Conservation (phyloP, 2,113 vertebrate genomes). For the Numenius arquata region DNA sequence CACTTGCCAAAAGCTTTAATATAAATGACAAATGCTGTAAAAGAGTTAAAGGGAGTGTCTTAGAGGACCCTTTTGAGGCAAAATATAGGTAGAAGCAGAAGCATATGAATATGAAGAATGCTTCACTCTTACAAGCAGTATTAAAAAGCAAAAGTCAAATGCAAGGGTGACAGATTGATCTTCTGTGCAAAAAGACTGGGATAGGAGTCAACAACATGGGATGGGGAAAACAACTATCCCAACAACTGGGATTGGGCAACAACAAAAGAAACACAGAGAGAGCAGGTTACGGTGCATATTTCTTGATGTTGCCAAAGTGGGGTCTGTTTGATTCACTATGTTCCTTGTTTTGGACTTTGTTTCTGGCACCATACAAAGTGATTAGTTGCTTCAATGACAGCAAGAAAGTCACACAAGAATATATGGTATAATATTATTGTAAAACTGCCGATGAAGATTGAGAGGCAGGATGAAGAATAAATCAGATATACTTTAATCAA, state of each 20-base stretch:
- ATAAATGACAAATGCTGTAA: not conserved
- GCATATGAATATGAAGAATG: not conserved
- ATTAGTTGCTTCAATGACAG: not conserved
- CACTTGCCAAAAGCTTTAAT: not conserved
- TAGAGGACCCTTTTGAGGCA: not conserved
- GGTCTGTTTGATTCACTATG: not conserved
- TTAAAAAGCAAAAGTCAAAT: not conserved
- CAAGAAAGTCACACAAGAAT: not conserved
- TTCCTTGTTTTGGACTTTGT: not conserved
- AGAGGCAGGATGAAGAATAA: not conserved
- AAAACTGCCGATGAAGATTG: not conserved
- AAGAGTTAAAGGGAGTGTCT: not conserved
- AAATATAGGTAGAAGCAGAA: not conserved
- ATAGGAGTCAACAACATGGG: not conserved
- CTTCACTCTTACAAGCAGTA: not conserved
- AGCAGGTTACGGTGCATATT: not conserved
- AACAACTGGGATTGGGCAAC: not conserved
- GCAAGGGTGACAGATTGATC: not conserved
- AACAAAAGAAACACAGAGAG: not conserved
- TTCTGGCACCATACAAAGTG: not conserved
- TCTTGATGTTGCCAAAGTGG: not conserved
- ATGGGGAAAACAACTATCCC: too few species aligned
- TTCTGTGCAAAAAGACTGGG: not conserved
- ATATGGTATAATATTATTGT: not conserved
- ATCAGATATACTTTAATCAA: slow-evolving; percentile 14